Conservation (phyloP, 2,888 invertebrate genomes). For the Mechanitis mazaeus region DNA sequence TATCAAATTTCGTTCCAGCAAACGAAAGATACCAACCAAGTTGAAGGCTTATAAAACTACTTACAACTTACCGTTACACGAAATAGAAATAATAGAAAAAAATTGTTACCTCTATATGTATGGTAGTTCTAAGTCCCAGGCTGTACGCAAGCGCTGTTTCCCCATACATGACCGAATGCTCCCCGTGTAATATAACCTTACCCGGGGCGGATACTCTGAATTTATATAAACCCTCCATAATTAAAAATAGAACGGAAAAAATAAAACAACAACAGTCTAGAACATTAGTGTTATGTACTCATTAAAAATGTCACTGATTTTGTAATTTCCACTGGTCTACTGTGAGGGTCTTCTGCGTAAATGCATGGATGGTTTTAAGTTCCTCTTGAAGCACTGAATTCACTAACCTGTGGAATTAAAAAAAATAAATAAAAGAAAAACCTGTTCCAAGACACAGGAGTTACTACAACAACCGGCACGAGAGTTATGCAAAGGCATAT, state of each 20-base stretch:
- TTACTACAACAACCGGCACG: too few relatives aligned
- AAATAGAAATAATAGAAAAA: slow-evolving; percentile 6
- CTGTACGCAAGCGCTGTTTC: slow-evolving; percentile 96
- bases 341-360: slow-evolving; percentile 93
- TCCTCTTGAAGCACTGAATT: slow-evolving; percentile 88
- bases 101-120: slow-evolving; percentile 69
- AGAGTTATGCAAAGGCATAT: too few relatives aligned
- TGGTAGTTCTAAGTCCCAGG: slow-evolving; percentile 86
- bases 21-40: too few relatives aligned
- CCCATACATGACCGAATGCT: slow-evolving; percentile 97
- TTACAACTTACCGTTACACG: too few relatives aligned
- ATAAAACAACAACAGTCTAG: slow-evolving; percentile 24
- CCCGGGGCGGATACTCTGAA: slow-evolving; percentile 91
- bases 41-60: too few relatives aligned
- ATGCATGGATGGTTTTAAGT: slow-evolving; percentile 92
- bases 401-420: slow-evolving; percentile 80
- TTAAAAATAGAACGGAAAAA: slow-evolving; percentile 13
- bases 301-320: slow-evolving; percentile 15
- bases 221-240: slow-evolving; percentile 10
- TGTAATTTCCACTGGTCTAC: slow-evolving; percentile 87
- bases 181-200: slow-evolving; percentile 98
- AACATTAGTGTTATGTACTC: slow-evolving; percentile 17
- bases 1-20: too few relatives aligned
- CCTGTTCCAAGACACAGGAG: too few relatives aligned
- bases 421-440: neutral